These are phyloP conservation scores for Ivindomyrus marchei DNA, from an alignment of 2,113 vertebrate genomes.

Conservation along the genomic window DNA sequence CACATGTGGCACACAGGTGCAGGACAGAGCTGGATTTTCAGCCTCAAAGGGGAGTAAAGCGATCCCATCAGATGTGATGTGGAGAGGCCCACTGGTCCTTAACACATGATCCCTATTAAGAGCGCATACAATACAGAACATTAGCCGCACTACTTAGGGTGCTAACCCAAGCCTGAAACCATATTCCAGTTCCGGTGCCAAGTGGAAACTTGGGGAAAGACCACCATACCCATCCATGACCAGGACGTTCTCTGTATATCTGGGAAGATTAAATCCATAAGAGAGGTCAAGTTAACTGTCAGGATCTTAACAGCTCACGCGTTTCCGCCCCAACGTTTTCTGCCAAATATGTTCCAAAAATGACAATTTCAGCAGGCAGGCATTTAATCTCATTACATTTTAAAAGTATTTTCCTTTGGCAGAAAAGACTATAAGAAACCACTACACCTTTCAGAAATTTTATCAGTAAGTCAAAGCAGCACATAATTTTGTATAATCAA, in stretches of 20 bases:
- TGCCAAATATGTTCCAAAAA: not conserved
- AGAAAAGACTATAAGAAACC: not conserved
- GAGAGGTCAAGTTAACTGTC: not conserved
- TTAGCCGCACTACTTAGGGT: not conserved
- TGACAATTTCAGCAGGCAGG: not conserved
- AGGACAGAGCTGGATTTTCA: not conserved
- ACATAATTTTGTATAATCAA: not conserved
- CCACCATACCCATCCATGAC: not conserved
- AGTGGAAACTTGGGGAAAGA: not conserved
- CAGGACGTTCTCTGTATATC: not conserved
- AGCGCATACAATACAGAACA: not conserved
- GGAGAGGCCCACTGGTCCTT: not conserved
- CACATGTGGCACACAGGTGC: not conserved
- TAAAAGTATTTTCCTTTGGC: not conserved
- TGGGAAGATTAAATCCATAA: not conserved
- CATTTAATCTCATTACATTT: not conserved
- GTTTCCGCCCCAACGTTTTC: not conserved
- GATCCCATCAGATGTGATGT: not conserved
- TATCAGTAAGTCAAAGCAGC: not conserved
- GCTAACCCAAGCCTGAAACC: constrained; percentile 11
- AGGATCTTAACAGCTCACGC: not conserved
- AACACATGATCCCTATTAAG: not conserved
- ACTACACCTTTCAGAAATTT: not conserved
- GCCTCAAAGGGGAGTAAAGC: not conserved
- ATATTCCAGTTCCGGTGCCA: not conserved